These are phyloP conservation scores for Smutsia temminckii DNA, from an alignment of 2,797 vertebrate species.

Conservation along the genomic window DNA sequence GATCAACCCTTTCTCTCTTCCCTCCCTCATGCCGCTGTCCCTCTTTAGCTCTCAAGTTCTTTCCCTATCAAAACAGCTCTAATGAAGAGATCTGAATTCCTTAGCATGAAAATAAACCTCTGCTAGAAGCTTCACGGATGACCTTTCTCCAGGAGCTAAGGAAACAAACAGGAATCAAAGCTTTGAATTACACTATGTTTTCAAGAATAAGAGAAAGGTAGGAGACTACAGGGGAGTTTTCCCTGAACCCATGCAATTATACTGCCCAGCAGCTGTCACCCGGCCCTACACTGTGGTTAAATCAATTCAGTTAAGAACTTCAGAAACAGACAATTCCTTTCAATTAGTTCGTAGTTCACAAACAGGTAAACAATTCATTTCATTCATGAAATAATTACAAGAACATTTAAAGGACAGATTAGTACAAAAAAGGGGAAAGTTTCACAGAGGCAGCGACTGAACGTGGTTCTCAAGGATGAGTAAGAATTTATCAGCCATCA, in stretches of 20 bases:
- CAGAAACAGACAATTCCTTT: neutral
- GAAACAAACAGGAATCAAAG: constrained; percentile 17
- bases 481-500: neutral
- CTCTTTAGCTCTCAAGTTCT: constrained; percentile 22
- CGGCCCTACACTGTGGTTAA: neutral
- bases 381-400: neutral
- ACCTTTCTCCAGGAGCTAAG: constrained; percentile 62
- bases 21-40: neutral
- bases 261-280: neutral
- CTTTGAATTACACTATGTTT: constrained; percentile 33
- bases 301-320: neutral
- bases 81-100: constrained; percentile 57
- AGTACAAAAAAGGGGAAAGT: neutral
- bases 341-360: neutral
- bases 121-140: constrained; percentile 33
- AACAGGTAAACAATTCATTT: constrained; percentile 21
- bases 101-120: constrained; percentile 64
- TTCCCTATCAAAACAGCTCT: constrained; percentile 60
- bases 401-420: neutral
- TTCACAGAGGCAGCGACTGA: neutral
- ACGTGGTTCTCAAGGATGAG: constrained; percentile 10
- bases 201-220: neutral
- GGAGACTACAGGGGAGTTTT: neutral
- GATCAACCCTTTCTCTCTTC: constrained; percentile 54
- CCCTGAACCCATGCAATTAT: neutral